phyloP scores from a whole-genome alignment of 2,888 invertebrate genomes.

The Elaeidobius kamerunicus region DNA sequence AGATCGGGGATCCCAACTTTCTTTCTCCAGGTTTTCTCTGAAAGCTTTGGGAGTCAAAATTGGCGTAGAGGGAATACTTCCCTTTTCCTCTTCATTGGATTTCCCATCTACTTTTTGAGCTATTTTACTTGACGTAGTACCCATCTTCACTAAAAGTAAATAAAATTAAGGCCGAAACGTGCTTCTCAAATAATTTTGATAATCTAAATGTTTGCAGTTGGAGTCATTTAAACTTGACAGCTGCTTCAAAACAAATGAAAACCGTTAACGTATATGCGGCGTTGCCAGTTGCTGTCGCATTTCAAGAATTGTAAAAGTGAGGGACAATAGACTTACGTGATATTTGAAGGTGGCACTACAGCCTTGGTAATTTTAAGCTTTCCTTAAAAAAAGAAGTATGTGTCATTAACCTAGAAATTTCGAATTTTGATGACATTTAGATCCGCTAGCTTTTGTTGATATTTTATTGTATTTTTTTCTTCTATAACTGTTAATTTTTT shows the following conservation, averaged over 20 bases:
- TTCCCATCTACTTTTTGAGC: slow-evolving; percentile 29
- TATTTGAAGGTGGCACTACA: no score
- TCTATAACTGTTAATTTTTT: no score
- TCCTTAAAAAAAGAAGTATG: no score
- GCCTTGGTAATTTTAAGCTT: no score
- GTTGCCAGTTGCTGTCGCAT: not conserved
- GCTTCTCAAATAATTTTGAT: not conserved
- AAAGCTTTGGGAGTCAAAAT: slow-evolving; percentile 35
- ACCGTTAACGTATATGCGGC: not conserved
- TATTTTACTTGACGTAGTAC: slow-evolving; percentile 36
- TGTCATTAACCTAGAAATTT: no score
- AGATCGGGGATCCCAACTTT: slow-evolving; percentile 56
- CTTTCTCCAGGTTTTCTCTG: slow-evolving; percentile 16
- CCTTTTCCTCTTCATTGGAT: not conserved
- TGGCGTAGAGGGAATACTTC: slow-evolving; percentile 36
- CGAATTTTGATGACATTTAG: no score
- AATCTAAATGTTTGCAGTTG: slow-evolving; percentile 11
- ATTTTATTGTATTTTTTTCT: no score
- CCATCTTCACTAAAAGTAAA: slow-evolving; percentile 37
- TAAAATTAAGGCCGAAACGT: not conserved
- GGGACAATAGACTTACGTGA: no score
- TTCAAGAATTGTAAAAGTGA: no score
- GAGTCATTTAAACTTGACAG: slow-evolving; percentile 7
- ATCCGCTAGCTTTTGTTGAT: no score
- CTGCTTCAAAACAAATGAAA: slow-evolving; percentile 7